Evolutionary conservation across 2,888 invertebrate species (phyloP).

Genomic region (Andrena praecox): DNA sequence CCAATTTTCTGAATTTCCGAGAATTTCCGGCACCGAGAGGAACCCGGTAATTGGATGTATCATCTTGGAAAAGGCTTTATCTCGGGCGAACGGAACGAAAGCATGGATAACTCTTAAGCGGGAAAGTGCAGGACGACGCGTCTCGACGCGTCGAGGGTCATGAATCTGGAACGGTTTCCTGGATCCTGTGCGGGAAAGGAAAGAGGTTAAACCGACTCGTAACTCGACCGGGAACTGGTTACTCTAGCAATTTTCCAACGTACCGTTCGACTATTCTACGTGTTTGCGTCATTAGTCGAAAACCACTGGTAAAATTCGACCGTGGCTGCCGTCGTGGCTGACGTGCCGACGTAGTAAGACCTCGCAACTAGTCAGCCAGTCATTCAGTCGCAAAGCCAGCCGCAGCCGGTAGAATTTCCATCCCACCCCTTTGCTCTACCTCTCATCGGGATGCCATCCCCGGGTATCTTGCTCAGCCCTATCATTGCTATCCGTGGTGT

Average conservation of each 20-base stretch:
- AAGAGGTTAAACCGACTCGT: slow-evolving; percentile 17
- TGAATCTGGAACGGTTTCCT: slow-evolving; percentile 30
- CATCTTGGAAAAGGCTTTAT: slow-evolving; percentile 6
- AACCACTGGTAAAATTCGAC: slow-evolving; percentile 78
- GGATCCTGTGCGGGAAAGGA: slow-evolving; percentile 7
- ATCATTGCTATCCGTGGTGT: slow-evolving; percentile 21
- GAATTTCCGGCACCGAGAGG: slow-evolving; percentile 10
- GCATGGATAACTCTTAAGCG: slow-evolving; percentile 9
- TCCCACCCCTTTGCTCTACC: slow-evolving; percentile 22
- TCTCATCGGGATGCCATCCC: background rate
- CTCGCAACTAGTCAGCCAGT: slow-evolving; percentile 72
- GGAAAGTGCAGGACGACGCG: background rate
- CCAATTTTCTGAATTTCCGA: slow-evolving; percentile 8
- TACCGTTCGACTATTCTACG: slow-evolving; percentile 64
- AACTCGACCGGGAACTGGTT: slow-evolving; percentile 30
- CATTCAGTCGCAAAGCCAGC: slow-evolving; percentile 63
- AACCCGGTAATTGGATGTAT: slow-evolving; percentile 44
- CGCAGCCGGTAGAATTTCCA: slow-evolving; percentile 80
- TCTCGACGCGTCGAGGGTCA: slow-evolving; percentile 14
- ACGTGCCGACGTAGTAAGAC: slow-evolving; percentile 72
- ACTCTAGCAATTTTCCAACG: slow-evolving; percentile 58
- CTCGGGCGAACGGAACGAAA: slow-evolving; percentile 16
- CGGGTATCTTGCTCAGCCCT: slow-evolving; percentile 4
- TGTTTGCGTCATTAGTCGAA: slow-evolving; percentile 82
- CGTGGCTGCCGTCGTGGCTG: slow-evolving; percentile 64